Evolutionary conservation across 2,888 invertebrate genomes (phyloP).

Genomic region (Oxytorus armatus): DNA sequence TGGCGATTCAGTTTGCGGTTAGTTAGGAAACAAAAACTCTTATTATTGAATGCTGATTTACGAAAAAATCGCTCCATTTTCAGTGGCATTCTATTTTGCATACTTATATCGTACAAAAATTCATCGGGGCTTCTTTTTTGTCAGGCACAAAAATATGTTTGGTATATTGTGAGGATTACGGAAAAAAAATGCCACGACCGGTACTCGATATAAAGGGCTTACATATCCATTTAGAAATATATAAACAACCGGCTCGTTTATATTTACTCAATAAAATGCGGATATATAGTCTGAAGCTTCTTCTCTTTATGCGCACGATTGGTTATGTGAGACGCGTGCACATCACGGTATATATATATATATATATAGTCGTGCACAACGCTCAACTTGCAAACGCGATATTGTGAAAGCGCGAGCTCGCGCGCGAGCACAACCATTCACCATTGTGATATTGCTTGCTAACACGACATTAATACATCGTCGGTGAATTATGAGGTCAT

Average conservation of each 20-base stretch:
- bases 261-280: conserved; percentile 14
- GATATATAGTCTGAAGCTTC: not conserved
- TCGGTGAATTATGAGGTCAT: conserved; percentile 77
- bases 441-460: conserved; percentile 80
- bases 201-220: not conserved
- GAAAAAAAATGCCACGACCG: not conserved
- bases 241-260: not conserved
- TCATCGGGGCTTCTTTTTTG: not conserved
- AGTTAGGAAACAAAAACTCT: too few species aligned
- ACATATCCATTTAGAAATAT: not conserved
- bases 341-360: too few species aligned
- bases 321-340: conserved; percentile 57
- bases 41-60: too few species aligned
- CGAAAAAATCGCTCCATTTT: too few species aligned
- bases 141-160: not conserved
- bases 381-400: conserved; percentile 68
- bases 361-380: too few species aligned
- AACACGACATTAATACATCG: conserved; percentile 82
- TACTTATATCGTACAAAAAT: not conserved
- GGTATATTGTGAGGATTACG: not conserved
- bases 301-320: conserved; percentile 38
- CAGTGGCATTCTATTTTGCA: not conserved
- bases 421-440: conserved; percentile 66
- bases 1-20: too few species aligned
- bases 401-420: conserved; percentile 47